Percentiles rank a stretch among this genome's conserved stretches.
Conservation (phyloP, 2,113 vertebrate genomes). For the Genyomyrus donnyi region DNA sequence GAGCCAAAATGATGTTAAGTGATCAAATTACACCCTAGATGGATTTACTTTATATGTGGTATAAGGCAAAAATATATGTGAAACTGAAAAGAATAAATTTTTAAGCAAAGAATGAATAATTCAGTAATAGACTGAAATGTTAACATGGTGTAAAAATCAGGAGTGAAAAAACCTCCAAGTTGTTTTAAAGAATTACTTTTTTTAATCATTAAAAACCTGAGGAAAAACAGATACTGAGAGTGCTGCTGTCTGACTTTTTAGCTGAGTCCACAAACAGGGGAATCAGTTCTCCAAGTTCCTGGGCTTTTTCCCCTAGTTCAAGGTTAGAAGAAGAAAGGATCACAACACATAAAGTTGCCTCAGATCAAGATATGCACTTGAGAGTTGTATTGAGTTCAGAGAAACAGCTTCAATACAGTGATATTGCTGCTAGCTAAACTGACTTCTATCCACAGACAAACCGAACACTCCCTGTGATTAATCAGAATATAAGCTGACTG, state of each 20-base stretch:
- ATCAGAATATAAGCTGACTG: neutral
- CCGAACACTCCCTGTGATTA: neutral
- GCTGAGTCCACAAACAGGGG: neutral
- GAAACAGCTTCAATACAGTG: neutral
- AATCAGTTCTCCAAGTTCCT: neutral
- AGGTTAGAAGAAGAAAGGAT: constrained; percentile 4
- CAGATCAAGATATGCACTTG: neutral
- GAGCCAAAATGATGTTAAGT: neutral
- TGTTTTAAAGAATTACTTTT: neutral
- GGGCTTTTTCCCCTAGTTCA: neutral
- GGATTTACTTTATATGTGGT: neutral
- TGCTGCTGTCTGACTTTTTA: neutral
- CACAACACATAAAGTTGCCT: neutral
- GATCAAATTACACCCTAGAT: neutral
- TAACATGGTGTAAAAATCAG: neutral
- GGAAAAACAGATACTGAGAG: neutral
- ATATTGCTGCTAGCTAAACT: neutral
- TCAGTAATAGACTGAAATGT: neutral
- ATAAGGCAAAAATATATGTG: neutral
- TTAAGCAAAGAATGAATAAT: neutral
- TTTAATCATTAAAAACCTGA: neutral
- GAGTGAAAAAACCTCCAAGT: neutral
- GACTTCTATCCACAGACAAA: neutral
- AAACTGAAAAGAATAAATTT: neutral
- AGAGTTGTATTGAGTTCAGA: constrained; percentile 1